These are phyloP conservation scores for rat (Rattus norvegicus) DNA, from an alignment of 2,113 vertebrate genomes.

Conservation along the genomic window DNA sequence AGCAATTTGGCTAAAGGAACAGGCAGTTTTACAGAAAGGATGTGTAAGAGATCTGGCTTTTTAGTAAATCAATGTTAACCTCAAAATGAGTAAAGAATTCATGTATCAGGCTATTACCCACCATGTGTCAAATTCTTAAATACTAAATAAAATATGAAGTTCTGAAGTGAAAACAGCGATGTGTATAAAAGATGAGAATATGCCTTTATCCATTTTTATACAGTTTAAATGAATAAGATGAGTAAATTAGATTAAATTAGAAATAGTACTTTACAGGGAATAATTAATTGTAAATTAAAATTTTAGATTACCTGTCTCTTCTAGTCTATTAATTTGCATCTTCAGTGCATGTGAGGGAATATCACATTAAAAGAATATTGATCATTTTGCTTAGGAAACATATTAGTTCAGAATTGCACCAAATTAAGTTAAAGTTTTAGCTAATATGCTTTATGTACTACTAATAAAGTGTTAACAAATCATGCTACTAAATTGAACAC, in stretches of 20 bases:
- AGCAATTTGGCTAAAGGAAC: neutral
- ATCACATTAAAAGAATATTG: neutral
- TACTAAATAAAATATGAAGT: constrained; percentile 24
- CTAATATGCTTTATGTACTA: constrained; percentile 31
- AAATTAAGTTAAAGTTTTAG: constrained; percentile 40
- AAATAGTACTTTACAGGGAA: neutral
- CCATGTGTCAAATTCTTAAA: constrained; percentile 40
- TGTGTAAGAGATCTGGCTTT: neutral
- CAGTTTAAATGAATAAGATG: constrained; percentile 54
- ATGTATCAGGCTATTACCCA: neutral
- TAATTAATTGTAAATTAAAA: constrained; percentile 51
- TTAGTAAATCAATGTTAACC: constrained; percentile 20
- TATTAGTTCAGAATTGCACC: constrained; percentile 26
- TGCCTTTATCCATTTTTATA: neutral
- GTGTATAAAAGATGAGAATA: neutral
- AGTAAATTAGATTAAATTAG: constrained; percentile 54
- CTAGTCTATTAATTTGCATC: constrained; percentile 20
- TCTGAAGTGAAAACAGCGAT: constrained; percentile 27
- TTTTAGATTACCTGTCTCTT: constrained; percentile 41
- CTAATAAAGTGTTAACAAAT: constrained; percentile 43
- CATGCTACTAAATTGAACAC: neutral
- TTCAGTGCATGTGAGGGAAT: constrained; percentile 21
- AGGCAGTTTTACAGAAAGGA: constrained; percentile 12
- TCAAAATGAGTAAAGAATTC: neutral
- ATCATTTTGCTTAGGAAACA: constrained; percentile 52